phyloP scores from a whole-genome alignment of 2,797 vertebrate genomes.

The Poeciliopsis gracilis region DNA sequence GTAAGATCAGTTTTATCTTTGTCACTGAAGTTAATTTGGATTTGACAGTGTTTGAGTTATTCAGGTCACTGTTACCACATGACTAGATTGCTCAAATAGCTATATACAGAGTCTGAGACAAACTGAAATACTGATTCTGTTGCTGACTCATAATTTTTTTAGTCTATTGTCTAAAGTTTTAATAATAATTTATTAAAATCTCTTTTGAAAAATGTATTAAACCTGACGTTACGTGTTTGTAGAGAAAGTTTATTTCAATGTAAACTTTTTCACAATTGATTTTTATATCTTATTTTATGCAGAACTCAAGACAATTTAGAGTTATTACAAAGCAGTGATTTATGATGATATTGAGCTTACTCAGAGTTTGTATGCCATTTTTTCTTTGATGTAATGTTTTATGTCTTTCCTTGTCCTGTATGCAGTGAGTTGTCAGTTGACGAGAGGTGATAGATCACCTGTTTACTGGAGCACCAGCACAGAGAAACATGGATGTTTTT shows the following conservation, averaged over 20 bases:
- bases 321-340: not conserved
- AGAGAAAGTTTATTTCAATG: not conserved
- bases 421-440: not conserved
- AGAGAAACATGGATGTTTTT: not conserved
- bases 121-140: not conserved
- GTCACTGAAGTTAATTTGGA: slow-evolving; percentile 25
- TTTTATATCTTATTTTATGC: not conserved
- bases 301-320: not conserved
- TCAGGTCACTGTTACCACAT: not conserved
- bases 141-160: not conserved
- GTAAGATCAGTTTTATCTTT: slow-evolving; percentile 24
- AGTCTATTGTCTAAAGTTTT: not conserved
- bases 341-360: not conserved
- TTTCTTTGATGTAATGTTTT: not conserved
- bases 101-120: not conserved
- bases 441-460: not conserved
- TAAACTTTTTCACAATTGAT: not conserved
- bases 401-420: not conserved
- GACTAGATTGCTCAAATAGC: not conserved
- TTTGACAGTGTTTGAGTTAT: slow-evolving; percentile 22
- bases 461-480: not conserved
- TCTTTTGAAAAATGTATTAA: not conserved
- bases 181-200: not conserved
- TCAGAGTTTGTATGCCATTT: not conserved
- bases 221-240: not conserved